Percentiles rank a stretch among this genome's conserved stretches.
Evolutionary conservation across 2,113 vertebrate genomes (phyloP).

Genomic region (Zosterops japonicus): DNA sequence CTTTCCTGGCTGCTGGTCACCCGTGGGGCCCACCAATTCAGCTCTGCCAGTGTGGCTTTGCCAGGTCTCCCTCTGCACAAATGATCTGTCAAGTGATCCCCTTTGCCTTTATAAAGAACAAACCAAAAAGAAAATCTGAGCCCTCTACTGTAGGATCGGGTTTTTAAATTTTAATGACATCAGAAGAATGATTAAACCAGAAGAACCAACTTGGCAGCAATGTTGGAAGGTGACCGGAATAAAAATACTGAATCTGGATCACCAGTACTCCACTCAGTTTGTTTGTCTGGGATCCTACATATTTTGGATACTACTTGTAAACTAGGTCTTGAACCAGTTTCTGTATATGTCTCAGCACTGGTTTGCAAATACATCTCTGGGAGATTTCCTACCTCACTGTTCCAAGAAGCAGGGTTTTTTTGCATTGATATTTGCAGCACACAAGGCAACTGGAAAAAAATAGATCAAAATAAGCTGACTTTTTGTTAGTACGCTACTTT

Average conservation of each 20-base stretch:
- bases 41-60: background rate
- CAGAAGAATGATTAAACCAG: background rate
- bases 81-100: background rate
- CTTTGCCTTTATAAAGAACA: background rate
- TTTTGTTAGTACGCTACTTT: background rate
- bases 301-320: background rate
- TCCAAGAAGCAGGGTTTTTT: background rate
- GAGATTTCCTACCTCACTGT: background rate
- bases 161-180: background rate
- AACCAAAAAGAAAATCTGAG: background rate
- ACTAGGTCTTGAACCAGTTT: slow-evolving; percentile 7
- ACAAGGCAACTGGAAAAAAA: background rate
- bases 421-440: background rate
- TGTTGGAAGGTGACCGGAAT: background rate
- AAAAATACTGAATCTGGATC: background rate
- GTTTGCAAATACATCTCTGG: background rate
- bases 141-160: background rate
- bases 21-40: background rate
- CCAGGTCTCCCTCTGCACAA: background rate
- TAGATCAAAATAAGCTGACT: background rate
- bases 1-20: background rate
- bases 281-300: background rate
- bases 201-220: background rate
- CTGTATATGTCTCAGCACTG: background rate
- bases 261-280: background rate